Conservation (phyloP, 2,797 vertebrate species). For the Sylvia borin region DNA sequence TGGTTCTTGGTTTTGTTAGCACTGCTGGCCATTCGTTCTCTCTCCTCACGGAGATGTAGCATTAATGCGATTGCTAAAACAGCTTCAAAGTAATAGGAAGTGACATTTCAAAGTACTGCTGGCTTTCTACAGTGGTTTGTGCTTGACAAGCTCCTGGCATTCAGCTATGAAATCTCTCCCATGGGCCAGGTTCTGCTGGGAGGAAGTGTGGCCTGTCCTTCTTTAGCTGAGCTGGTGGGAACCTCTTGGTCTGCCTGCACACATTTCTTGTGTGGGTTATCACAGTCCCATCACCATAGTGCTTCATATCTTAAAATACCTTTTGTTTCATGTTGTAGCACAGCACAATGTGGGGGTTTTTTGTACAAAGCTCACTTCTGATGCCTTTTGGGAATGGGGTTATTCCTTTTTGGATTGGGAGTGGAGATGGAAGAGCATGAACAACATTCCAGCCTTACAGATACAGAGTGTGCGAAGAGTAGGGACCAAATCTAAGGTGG, state of each 20-base stretch:
- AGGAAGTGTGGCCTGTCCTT: not conserved
- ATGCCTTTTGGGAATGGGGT: not conserved
- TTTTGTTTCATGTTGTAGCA: not conserved
- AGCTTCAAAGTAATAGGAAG: conserved; percentile 8
- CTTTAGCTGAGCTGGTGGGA: not conserved
- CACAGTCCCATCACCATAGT: not conserved
- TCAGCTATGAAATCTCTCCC: not conserved
- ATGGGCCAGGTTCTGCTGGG: not conserved
- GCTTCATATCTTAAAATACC: not conserved
- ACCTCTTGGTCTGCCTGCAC: not conserved
- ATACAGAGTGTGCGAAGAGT: not conserved
- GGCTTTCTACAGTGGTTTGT: not conserved
- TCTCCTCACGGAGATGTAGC: not conserved
- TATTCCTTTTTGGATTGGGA: not conserved
- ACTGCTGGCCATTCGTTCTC: not conserved
- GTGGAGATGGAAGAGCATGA: not conserved
- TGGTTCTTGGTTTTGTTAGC: not conserved
- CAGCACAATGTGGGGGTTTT: accelerated
- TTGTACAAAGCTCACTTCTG: not conserved
- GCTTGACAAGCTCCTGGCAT: not conserved
- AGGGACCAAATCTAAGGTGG: not conserved
- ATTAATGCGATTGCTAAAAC: not conserved
- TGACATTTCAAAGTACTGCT: not conserved
- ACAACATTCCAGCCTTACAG: not conserved
- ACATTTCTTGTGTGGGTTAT: not conserved